Base-by-base conservation (phyloP, 2,888 invertebrate species). In the Chromoteleia sp. region DNA sequence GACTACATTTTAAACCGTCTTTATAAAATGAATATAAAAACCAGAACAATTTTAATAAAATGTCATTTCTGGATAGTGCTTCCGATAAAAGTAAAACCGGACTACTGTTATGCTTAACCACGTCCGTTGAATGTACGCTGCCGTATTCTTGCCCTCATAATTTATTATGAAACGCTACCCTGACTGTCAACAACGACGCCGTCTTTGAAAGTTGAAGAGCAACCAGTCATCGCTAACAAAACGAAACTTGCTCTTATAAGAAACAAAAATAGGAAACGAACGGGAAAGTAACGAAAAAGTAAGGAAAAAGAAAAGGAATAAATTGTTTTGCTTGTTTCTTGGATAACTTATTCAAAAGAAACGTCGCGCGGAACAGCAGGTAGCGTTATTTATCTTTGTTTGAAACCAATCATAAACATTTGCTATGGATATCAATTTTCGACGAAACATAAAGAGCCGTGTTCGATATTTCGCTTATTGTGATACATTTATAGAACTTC, bases 121-220 rank as follows among this genome's bases (percentile, higher is more conserved):
- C 82, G 65, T 76, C 58, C 63, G 75, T 52, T 68, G 68, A 58
- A 19, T 58, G 58, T 59, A 45, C 56, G 33, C 54, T 76, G 21
- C 43, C 68, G 48, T 67, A 71, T 71, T 67, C 67, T 59, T 77
- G 80, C 67, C 41, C 68, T 61, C 48, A 76, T 84, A 84, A 83
- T 84, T 84, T 84, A 84, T 84, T 76, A 70, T 58, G 77, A 81
- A 84, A 82, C 75, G 61, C 80, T 77, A 39, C 21, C 63, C 39
- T 30, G 73, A 63, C 74, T 77, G 76, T 76, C 68, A 71, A 59
- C 75, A 73, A 48, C 71, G 61, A 75, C 54, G 61, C 50, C 68
- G 75, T 76, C 78, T 84, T 79, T 68, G 75, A 56, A 73, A 65
- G 65, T 71, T 65, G 65, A 78, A 78, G 59, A 67, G 70, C 56